Base-by-base conservation (phyloP, 2,888 invertebrate genomes). In the Sinotaia quadrata region DNA sequence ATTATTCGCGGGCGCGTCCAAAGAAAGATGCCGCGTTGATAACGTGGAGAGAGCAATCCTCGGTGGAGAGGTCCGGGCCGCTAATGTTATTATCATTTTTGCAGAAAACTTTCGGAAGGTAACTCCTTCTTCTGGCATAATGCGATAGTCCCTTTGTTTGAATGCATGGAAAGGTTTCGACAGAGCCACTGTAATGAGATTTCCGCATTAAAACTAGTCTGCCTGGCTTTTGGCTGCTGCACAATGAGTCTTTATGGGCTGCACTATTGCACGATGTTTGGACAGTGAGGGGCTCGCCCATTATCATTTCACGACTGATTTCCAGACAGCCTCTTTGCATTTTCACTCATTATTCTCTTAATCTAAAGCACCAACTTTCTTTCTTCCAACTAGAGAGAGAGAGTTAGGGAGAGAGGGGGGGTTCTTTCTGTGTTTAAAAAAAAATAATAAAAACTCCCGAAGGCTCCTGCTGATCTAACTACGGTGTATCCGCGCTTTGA, bases 231-330 rank as follows among this genome's bases (percentile, higher is more conserved):
- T 29, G 54, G n/a, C 66, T 56, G 27, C 21, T 47, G 54, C 44
- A 75, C 75, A 75, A 76, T 76, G 73, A 69, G 56, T 54, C 71
- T 68, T 60, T 67, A 69, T 68, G 71, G 71, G 57, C 59, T 63
- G 68, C 72, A 72, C 72, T 75, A 67, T 73, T 69, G 72, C 72
- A 71, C 75, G 68, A 71, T 72, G 75, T 75, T 76, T 72, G 66
- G 70, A 68, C 67, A 34, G 34, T 41, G 56, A 54, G 63, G 57
- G 69, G 68, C 41, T 57, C 65, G 59, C 66, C 76, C 68, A 77
- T 79, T 77, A 77, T 63, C 66, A 72, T 71, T 68, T 72, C 58
- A 74, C 72, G 67, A 72, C 69, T 56, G 67, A 62, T 62, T 57
- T 61, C 67, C 51, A 41, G 47, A 49, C 63, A 37, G 67, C 67